Base-by-base conservation (phyloP, 2,113 vertebrate genomes). In the Gobio gobio region DNA sequence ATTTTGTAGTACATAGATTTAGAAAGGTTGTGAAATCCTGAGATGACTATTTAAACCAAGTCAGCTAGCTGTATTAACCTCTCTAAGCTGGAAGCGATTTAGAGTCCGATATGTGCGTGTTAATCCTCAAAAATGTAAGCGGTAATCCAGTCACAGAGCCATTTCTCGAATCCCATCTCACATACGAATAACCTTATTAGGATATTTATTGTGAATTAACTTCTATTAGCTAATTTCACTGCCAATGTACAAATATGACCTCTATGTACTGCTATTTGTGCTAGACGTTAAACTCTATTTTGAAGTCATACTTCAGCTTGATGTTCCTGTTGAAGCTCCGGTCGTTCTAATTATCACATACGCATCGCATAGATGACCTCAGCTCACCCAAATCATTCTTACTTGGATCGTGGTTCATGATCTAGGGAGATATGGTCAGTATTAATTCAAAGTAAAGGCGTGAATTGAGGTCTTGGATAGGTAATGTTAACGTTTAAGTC, bases 21-120 rank as follows among this genome's bases (percentile, higher is more conserved):
- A 26, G 5, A 75, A 51, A 75, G 47, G 47, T 75, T 75, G 24
- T 51, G 7, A 75, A 75, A 51, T 49, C 54, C 47, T 54, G 73
- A 29, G 24, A 49, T 76, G 33, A 54, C 24, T 4, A 26, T 76
- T 76, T 76, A 76, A 76, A 54, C 24, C 24, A 54, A 33, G 47
- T 76, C 73, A 54, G 73, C 68, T 22, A 72, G 36, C 24, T 76
- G 47, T 76, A 75, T 75, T 75, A 54, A 76, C 73, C 47, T 29
- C n/a, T 51, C 73, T 75, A 51, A 29, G 14, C 73, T 20, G 47
- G 43, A 75, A 51, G 26, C 6, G 10, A 51, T 51, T 74, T 47
- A 47, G 70, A 73, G 10, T 73, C 40, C 22, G 5, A 47, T 47
- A 74, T 14, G 43, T 16, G 45, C 6, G 63, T 54, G 47, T 76